These are phyloP conservation scores for Steatornis caripensis DNA, from an alignment of 2,113 vertebrate genomes.

Conservation along the genomic window DNA sequence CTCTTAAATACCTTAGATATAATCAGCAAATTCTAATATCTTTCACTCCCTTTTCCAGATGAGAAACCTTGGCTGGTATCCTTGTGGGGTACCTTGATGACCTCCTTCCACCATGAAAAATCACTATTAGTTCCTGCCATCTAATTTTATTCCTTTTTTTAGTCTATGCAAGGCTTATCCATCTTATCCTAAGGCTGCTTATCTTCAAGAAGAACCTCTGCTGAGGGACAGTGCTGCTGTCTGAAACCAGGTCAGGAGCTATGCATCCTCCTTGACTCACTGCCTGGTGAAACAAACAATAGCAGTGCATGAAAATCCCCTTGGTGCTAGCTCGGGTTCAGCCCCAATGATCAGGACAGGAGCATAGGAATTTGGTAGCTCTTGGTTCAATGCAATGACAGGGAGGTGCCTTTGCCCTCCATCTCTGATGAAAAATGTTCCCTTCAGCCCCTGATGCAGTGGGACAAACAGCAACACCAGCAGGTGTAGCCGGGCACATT, in stretches of 20 bases:
- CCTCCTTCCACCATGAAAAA: not conserved
- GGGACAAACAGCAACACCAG: not conserved
- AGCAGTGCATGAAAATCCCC: accelerated
- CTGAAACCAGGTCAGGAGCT: not conserved
- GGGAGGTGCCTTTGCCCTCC: not conserved
- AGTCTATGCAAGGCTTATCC: not conserved
- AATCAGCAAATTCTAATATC: not conserved
- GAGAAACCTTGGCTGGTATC: not conserved
- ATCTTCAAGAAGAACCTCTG: not conserved
- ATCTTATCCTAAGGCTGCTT: not conserved
- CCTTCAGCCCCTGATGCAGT: not conserved
- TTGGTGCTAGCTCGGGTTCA: not conserved
- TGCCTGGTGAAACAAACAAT: not conserved
- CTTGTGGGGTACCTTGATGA: not conserved
- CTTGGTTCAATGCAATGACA: not conserved
- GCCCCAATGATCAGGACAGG: not conserved
- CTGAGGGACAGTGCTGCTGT: not conserved
- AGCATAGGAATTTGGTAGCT: not conserved
- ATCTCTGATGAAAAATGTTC: not conserved
- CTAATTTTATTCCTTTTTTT: not conserved
- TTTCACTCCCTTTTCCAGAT: not conserved
- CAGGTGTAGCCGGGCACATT: not conserved
- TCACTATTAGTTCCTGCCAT: not conserved
- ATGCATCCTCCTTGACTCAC: not conserved
- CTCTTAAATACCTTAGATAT: not conserved